Base-by-base conservation (phyloP, 2,888 invertebrate species). In the Drosophila multiciliata region DNA sequence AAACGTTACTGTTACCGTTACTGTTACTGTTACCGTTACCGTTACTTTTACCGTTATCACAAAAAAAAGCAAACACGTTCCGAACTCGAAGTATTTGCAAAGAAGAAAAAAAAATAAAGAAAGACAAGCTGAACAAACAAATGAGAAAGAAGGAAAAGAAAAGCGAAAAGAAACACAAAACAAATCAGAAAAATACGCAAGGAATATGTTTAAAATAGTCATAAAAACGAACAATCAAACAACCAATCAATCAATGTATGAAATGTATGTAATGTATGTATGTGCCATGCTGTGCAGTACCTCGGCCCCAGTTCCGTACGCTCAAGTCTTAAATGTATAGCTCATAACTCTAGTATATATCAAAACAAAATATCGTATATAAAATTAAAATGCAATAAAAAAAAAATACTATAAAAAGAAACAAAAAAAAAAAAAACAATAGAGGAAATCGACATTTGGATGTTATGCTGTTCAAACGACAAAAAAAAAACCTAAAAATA, bases 241-340 rank as follows among this genome's bases (percentile, higher is more conserved):
- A 52, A 15, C 26, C 38, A 70, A 52, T 62, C 52, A 42, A 62
- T 55, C 62, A 62, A 60, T 26, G 54, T 67, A 57, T 66, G 11
- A 38, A 45, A 67, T 71, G 61, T 76, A 77, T 78, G 62, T 67
- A 45, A 70, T 78, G 67, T 72, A 77, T 90, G 92, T 75, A 68
- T 91, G 92, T 93, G 93, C 92, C 92, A 92, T 92, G 92, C 93
- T 92, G 92, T 93, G 93, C 93, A 93, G 93, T 93, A 93, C 93
- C 93, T 93, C 92, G 86, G 71, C 76, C 82, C 83, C 84, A 80
- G 78, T 77, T 82, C 66, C 80, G 77, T 82, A 79, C 81, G 86
- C 83, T 79, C 82, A 66, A 73, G 48, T 75, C 49, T 62, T 55
- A 58, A 53, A 53, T 62, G 23, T 26, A 17, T 64, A 72, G 57